Conservation (phyloP, 2,888 invertebrate species). For the Miltochrista miniata region DNA sequence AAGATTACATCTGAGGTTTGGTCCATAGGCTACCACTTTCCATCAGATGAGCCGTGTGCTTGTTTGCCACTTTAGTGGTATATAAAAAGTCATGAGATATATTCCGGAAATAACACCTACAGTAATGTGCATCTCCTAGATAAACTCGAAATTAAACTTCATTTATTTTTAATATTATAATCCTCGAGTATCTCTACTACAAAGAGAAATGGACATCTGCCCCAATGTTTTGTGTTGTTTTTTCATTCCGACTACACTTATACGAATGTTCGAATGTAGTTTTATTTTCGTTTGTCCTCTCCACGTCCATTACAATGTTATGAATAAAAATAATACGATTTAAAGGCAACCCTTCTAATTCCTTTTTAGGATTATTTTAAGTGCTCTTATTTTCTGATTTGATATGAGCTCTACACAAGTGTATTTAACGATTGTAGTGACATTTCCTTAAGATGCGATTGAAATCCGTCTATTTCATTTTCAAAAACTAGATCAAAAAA, state of each 20-base stretch:
- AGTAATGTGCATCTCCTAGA: too few species aligned
- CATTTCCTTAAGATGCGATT: background rate
- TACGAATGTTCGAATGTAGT: constrained; percentile 14
- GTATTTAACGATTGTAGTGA: background rate
- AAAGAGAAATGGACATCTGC: constrained; percentile 23
- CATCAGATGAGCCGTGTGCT: too few species aligned
- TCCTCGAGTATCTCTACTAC: constrained; percentile 1
- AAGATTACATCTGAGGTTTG: too few species aligned
- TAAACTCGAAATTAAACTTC: background rate
- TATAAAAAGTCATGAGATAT: too few species aligned
- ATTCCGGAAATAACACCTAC: too few species aligned
- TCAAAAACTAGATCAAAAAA: too few species aligned
- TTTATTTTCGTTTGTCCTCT: constrained; percentile 22
- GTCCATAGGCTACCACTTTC: too few species aligned
- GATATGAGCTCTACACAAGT: background rate
- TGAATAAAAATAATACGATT: constrained; percentile 25
- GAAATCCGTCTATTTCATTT: background rate
- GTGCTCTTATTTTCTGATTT: constrained; percentile 12
- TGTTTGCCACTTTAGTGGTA: too few species aligned
- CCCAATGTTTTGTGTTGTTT: constrained; percentile 21
- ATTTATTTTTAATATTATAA: background rate
- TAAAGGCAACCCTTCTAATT: constrained; percentile 3
- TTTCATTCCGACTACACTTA: constrained; percentile 21
- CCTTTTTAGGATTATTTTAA: constrained; percentile 7
- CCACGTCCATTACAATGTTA: constrained; percentile 21